Conservation (phyloP, 2,797 vertebrate genomes). For the Microtus agrestis region DNA sequence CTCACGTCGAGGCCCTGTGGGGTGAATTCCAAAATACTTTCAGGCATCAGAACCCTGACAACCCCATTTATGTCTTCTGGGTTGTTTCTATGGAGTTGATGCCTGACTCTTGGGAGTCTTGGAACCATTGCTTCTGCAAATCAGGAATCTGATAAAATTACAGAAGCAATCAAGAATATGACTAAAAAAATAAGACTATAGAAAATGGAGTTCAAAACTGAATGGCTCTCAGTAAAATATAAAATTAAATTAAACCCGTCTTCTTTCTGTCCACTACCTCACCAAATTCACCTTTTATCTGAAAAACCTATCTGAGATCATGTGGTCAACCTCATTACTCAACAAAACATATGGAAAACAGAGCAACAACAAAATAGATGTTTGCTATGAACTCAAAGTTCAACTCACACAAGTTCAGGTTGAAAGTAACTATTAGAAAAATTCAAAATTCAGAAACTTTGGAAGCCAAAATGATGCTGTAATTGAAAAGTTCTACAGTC, state of each 20-base stretch:
- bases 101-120: neutral
- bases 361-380: neutral
- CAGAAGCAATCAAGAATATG: neutral
- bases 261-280: neutral
- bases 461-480: neutral
- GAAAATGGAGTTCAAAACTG: neutral
- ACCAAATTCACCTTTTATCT: conserved; percentile 24
- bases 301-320: neutral
- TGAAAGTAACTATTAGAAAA: neutral
- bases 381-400: neutral
- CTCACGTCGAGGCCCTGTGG: neutral
- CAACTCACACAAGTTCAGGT: neutral
- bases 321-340: neutral
- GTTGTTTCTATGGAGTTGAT: conserved; percentile 35
- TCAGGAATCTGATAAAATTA: neutral
- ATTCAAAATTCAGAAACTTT: neutral
- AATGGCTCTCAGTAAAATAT: neutral
- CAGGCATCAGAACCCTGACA: neutral
- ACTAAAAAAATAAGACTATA: neutral
- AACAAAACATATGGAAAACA: neutral
- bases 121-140: conserved; percentile 12
- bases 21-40: conserved; percentile 25
- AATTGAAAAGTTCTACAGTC: neutral
- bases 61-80: neutral
- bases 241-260: conserved; percentile 16